A percentile compares a stretch with the other conserved stretches of the same genome.
These are phyloP conservation scores for Perizoma flavofasciatum DNA, from an alignment of 2,888 invertebrate genomes.

Conservation along the genomic window DNA sequence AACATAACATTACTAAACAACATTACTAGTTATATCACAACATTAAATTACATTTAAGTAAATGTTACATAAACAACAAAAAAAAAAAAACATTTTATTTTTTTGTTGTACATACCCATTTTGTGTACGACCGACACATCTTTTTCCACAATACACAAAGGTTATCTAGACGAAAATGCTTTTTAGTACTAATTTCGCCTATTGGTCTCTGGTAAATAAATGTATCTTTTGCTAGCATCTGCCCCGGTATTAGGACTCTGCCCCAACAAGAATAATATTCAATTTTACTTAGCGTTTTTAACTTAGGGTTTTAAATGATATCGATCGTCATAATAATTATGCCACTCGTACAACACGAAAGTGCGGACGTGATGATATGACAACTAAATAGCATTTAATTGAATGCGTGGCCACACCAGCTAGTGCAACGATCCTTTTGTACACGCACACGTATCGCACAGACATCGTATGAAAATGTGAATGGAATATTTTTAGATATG, in stretches of 20 bases:
- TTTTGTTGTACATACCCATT: too few relatives aligned
- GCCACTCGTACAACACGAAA: constrained; percentile 29
- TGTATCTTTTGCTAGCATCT: neutral
- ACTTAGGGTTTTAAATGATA: constrained; percentile 12
- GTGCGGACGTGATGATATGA: constrained; percentile 52
- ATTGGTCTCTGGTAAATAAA: too few relatives aligned
- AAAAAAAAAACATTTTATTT: too few relatives aligned
- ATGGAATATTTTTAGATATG: constrained; percentile 57
- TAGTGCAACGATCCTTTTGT: constrained; percentile 49
- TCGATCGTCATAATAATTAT: constrained; percentile 22
- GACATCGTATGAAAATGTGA: constrained; percentile 46
- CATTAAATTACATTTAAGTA: too few relatives aligned
- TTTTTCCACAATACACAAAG: too few relatives aligned
- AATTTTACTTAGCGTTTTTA: too few relatives aligned
- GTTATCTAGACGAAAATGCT: too few relatives aligned
- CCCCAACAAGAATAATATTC: neutral
- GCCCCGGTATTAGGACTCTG: neutral
- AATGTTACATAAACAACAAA: too few relatives aligned
- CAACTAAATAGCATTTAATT: constrained; percentile 53
- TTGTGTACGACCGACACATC: too few relatives aligned
- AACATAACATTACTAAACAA: too few relatives aligned
- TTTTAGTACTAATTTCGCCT: too few relatives aligned
- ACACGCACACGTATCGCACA: constrained; percentile 32
- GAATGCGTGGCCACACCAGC: constrained; percentile 48
- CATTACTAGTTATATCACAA: too few relatives aligned